These are phyloP conservation scores for Siderastrea siderea DNA, from an alignment of 92 coral and sea anemone genomes.

Conservation along the genomic window DNA sequence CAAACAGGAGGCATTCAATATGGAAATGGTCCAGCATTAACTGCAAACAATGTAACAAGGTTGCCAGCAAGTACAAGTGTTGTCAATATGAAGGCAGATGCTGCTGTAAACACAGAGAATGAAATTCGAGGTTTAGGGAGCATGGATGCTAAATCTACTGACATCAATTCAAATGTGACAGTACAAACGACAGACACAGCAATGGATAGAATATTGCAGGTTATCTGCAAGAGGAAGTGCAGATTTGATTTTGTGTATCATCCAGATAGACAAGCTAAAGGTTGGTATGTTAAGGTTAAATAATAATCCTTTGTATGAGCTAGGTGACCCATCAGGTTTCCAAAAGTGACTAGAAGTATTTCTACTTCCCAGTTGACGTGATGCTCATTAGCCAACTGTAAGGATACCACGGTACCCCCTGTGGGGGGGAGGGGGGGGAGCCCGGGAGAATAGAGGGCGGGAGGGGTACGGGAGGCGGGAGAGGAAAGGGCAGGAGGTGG, in stretches of 20 bases:
- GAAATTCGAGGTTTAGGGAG: background rate
- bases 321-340: no score
- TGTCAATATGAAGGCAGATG: background rate
- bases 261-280: conserved; percentile 2
- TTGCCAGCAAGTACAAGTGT: background rate
- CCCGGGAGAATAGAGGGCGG: no score
- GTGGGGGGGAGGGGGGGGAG: no score
- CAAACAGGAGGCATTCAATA: background rate
- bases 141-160: background rate
- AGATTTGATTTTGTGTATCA: conserved; percentile 51
- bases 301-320: background rate
- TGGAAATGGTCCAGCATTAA: background rate
- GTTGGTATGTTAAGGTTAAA: conserved; percentile 10
- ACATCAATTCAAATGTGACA: background rate
- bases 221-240: background rate
- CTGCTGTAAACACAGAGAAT: background rate
- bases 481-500: no score
- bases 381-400: no score
- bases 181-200: background rate
- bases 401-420: no score
- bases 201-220: conserved; percentile 13
- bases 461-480: no score
- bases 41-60: background rate
- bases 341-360: background rate
- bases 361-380: background rate